Evolutionary conservation across 2,797 vertebrate species (phyloP), one percentile per base, ranked within the genome.

Genomic region (Caiman crocodilus): DNA sequence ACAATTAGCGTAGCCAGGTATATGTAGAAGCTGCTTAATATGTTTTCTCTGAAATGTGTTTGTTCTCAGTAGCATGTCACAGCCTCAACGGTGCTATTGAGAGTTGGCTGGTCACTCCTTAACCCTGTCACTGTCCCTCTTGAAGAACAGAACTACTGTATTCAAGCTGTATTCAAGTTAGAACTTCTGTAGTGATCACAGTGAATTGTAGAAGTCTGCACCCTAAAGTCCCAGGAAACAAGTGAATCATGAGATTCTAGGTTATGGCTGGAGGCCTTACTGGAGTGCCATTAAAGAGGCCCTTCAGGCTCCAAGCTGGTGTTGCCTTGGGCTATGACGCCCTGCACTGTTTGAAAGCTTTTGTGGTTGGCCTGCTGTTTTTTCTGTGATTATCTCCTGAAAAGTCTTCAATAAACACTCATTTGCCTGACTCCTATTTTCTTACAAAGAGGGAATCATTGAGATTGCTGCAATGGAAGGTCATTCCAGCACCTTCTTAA

Each of bases 401-500:
- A 81, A 87, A 35, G 79, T 25, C 6, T 18, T 26, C 50, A 14
- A 50, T 12, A 79, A 69, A 6, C 1, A 56, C 20, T 42, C 28
- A 9, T 0, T 0, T 0, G 1, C 4, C 1, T 6, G 3, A 84
- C 90, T 7, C 7, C 88, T 76, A 83, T 87, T 16, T 84, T 20
- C 63, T 14, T 21, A 16, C 28, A 84, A n/a, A 71, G 3, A 7
- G n/a, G 18, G 65, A 65, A 6, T 50, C 42, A 10, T 50, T 3
- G 2, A 76, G 4, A 50, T 59, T 76, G 14, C 14, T 10, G 42
- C 6, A 50, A 11, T 50, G 42, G 9, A 50, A 10, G 10, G 42
- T 50, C 42, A 50, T 50, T 50, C 42, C 17, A 78, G 60, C 7
- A 26, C 1, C 0, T 64, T 86, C 12, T 14, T 15, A 57, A 59